Evolutionary conservation across 2,797 vertebrate genomes (phyloP), one percentile per base, ranked within the genome.

Genomic region (Psittacula echo): DNA sequence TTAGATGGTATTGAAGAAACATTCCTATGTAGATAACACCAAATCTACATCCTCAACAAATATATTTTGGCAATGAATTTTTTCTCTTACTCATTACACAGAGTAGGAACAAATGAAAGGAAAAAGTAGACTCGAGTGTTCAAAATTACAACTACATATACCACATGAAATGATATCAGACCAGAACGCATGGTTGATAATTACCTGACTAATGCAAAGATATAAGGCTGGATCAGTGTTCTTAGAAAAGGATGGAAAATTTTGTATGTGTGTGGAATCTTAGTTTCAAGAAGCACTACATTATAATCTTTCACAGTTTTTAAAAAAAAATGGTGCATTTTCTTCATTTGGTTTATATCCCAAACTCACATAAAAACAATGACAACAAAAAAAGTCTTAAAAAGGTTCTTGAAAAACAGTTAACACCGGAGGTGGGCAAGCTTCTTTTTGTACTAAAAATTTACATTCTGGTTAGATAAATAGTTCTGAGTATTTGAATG

Each of bases 371-470:
- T 6, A 45, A 24, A 2, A 84, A 68, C 76, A 51, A 32, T 16
- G 22, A 32, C 4, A 7, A 10, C 11, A 41, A 20, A 64, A 80
- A 66, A 0, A 34, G 34, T 39, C 3, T 58, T 50, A 26, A 73
- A 62, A 47, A 10, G 34, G 1, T 64, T 80, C 34, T 45, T 61
- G 17, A 56, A 42, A 42, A 84, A 17, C 2, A 47, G 4, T 47
- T 39, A 62, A 66, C 1, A 24, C 8, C 1, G 1, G 4, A 4
- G 1, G 1, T 12, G 2, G 4, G 3, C 0, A 0, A 0, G 2
- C 17, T 87, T 60, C 4, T 60, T 78, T 85, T 51, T 50, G 8
- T 51, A 56, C 8, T 32, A 74, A 5, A 71, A 82, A 80, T 67
- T 66, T 41, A 29, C 20, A 2, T 34, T 85, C 4, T 48, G 17